Percentiles rank a stretch among this genome's conserved stretches.
Conservation (phyloP, 2,113 vertebrate species). For the Promerops cafer region DNA sequence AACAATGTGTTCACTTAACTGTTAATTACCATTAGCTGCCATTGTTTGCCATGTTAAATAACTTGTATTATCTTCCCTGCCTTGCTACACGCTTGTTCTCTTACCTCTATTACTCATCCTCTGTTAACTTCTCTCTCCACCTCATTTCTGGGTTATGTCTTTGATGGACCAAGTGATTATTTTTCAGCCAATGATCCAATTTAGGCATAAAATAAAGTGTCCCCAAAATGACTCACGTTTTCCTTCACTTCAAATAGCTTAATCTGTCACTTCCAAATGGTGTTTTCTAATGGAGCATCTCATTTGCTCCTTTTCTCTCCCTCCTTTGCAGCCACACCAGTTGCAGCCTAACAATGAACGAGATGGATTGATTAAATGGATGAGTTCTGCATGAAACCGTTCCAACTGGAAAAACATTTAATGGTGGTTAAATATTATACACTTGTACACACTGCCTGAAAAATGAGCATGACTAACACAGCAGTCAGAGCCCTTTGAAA, state of each 20-base stretch:
- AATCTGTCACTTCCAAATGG: background rate
- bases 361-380: background rate
- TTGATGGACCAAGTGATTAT: conserved; percentile 12
- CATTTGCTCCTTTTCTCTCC: background rate
- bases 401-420: background rate
- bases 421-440: background rate
- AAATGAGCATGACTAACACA: background rate
- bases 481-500: background rate
- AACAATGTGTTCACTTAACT: background rate
- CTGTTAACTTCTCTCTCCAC: background rate
- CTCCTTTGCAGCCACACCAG: background rate
- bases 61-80: background rate
- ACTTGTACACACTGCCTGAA: background rate
- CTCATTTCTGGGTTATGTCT: conserved; percentile 2
- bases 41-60: background rate
- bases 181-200: conserved; percentile 26
- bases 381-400: background rate
- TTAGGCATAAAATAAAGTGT: background rate
- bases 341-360: background rate
- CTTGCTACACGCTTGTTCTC: background rate
- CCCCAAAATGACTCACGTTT: background rate
- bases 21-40: conserved; percentile 10
- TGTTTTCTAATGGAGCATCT: conserved; percentile 1
- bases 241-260: background rate
- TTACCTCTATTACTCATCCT: conserved; percentile 6